phyloP scores from a whole-genome alignment of 2,797 vertebrate species.

The Danionella dracula region DNA sequence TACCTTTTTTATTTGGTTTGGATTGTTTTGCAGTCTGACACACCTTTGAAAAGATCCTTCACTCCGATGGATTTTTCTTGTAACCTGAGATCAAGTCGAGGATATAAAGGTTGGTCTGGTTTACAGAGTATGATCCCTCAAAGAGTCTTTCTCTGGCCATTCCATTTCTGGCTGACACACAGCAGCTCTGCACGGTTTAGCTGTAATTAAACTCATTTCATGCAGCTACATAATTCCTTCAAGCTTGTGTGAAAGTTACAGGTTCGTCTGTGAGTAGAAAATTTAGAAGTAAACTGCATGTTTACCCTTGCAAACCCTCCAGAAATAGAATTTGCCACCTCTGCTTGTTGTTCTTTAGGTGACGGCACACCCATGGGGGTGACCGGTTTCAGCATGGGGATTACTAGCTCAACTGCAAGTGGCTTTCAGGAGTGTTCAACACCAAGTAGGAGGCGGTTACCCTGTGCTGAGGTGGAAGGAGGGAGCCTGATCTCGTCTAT shows the following conservation, averaged over 20 bases:
- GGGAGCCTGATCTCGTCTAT: slow-evolving; percentile 24
- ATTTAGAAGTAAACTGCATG: too few species aligned
- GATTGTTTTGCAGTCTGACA: slow-evolving; percentile 61
- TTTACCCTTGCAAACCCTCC: too few species aligned
- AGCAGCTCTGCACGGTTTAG: too few species aligned
- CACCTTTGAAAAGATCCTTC: slow-evolving; percentile 63
- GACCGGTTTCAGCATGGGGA: slow-evolving; percentile 50
- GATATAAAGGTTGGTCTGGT: slow-evolving; percentile 59
- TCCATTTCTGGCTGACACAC: too few species aligned
- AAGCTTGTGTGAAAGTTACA: too few species aligned
- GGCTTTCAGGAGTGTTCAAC: slow-evolving; percentile 40
- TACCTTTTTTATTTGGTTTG: too few species aligned
- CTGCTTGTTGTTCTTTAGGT: slow-evolving; percentile 23
- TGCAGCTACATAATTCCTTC: too few species aligned
- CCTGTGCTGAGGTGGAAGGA: slow-evolving; percentile 25
- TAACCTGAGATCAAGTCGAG: slow-evolving; percentile 58
- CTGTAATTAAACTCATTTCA: too few species aligned
- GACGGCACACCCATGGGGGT: slow-evolving; percentile 45
- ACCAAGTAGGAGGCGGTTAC: slow-evolving; percentile 23
- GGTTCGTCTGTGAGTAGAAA: too few species aligned
- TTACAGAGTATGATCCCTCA: too few species aligned
- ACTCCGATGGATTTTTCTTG: slow-evolving; percentile 64
- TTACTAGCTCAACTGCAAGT: slow-evolving; percentile 44
- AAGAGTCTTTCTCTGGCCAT: too few species aligned
- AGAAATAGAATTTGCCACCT: background rate